Evolutionary conservation across 2,797 vertebrate genomes (phyloP), one percentile per base, ranked within the genome.

Genomic region (Zalophus californianus): DNA sequence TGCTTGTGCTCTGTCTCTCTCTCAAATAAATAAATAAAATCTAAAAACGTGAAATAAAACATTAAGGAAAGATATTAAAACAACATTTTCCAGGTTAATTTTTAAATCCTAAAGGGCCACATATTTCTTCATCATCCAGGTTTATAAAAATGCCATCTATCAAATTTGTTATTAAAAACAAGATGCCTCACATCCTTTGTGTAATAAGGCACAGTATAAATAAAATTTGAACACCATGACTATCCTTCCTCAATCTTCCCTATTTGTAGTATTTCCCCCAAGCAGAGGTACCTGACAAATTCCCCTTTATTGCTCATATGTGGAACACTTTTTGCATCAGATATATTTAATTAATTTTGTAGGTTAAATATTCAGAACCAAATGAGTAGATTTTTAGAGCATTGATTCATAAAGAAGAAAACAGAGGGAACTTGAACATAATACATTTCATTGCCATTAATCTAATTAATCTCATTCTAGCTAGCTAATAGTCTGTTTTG

Each of bases 121-220:
- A 56, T 89, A 77, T 70, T 95, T 35, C 38, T 94, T 94, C 88
- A 85, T 88, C 18, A 90, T 62, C 0, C 27, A 64, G 73, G 56
- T 91, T 96, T 92, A 90, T 93, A 94, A 96, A 97, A 96, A 90
- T 86, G 35, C 3, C 58, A 79, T 73, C 48, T 94, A 80, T 93
- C 35, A 68, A 90, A 86, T 83, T 84, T 50, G 44, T n/a, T 86
- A 90, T 82, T 68, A 48, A 91, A 94, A 95, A 84, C 32, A 96
- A 56, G 66, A 90, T 90, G 44, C 15, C 75, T 86, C 56, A 78
- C 16, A 78, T 64, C 18, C 35, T 96, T 72, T 96, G 50, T 94
- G 64, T 79, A 91, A 58, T 75, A 88, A 96, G 38, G 50, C 15
- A 78, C 29, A 94, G 32, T 86, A 84, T 85, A 58, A 93, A 95